Conservation (phyloP, 1,140 invertebrate species). For the Papilio helenus region DNA sequence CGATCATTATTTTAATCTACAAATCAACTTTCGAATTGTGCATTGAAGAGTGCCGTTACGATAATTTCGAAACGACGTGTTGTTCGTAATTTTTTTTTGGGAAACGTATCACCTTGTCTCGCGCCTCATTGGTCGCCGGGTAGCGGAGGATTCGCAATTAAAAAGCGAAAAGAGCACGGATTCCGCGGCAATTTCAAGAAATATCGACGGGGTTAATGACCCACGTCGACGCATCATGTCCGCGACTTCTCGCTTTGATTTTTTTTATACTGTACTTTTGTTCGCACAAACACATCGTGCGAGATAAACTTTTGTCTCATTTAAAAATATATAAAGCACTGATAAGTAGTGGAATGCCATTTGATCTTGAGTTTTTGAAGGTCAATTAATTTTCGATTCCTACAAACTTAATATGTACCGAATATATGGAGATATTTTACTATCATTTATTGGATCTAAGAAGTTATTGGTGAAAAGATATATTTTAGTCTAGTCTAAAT, state of each 20-base stretch:
- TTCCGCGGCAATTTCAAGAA: conserved; percentile 80
- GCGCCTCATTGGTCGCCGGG: conserved; percentile 48
- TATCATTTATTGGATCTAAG: neutral
- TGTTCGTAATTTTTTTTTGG: conserved; percentile 60
- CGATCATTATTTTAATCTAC: neutral
- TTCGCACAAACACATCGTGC: conserved; percentile 37
- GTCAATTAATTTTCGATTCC: neutral
- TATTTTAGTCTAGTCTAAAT: neutral
- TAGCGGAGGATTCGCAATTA: conserved; percentile 76
- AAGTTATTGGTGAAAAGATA: neutral
- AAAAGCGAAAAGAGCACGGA: conserved; percentile 79
- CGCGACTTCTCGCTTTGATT: conserved; percentile 63
- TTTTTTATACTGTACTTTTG: conserved; percentile 67
- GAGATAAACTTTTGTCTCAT: conserved; percentile 9
- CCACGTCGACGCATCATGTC: conserved; percentile 76
- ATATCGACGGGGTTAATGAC: conserved; percentile 79
- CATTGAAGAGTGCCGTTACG: conserved; percentile 65
- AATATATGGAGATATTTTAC: neutral
- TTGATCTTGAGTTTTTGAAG: neutral
- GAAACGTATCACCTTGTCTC: conserved; percentile 72
- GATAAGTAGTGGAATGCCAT: neutral
- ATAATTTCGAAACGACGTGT: conserved; percentile 61
- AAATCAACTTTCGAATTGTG: conserved; percentile 50
- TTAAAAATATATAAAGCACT: neutral
- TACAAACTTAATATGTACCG: neutral